Evolutionary conservation across 53 echinoderm and acorn worm genomes (phyloP).

Genomic region (Henricia sp.): DNA sequence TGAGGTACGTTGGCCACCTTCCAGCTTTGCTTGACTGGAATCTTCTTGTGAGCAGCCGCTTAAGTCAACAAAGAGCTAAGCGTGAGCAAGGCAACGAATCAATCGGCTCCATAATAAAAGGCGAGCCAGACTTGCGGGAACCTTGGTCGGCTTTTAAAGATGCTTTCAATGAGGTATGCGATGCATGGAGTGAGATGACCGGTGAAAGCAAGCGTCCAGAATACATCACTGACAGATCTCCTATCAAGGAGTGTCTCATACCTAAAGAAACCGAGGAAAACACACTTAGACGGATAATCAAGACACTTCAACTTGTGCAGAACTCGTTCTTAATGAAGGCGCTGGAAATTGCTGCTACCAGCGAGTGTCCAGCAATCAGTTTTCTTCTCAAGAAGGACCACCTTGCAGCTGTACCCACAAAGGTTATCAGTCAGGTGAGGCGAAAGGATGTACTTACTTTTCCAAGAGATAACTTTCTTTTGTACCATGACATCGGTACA

Average conservation of each 20-base stretch:
- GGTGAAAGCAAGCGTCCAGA: conserved; percentile 18
- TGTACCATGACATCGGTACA: conserved; percentile 54
- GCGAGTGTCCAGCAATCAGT: conserved; percentile 45
- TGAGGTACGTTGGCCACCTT: conserved; percentile 47
- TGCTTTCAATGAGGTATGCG: conserved; percentile 51
- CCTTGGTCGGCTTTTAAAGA: conserved; percentile 35
- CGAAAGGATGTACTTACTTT: conserved; percentile 15
- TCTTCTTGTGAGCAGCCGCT: conserved; percentile 27
- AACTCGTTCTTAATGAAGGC: conserved; percentile 48
- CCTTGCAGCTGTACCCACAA: conserved; percentile 50
- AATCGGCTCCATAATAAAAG: conserved; percentile 1
- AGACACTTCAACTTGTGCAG: conserved; percentile 35
- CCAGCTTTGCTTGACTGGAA: conserved; percentile 60
- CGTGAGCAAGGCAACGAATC: conserved; percentile 11
- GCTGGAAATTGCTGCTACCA: conserved; percentile 38
- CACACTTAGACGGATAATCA: conserved; percentile 48
- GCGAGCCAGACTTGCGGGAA: background rate
- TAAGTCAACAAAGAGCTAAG: conserved; percentile 34
- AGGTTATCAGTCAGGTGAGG: conserved; percentile 26
- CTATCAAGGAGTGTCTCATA: conserved; percentile 49
- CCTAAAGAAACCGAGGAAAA: conserved; percentile 23
- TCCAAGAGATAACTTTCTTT: conserved; percentile 11
- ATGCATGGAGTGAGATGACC: conserved; percentile 51
- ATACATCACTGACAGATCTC: conserved; percentile 1
- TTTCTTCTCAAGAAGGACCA: conserved; percentile 51